Evolutionary conservation across 2,113 vertebrate species (phyloP), one percentile per base, ranked within the genome.

Genomic region (Pristiophorus japonicus): DNA sequence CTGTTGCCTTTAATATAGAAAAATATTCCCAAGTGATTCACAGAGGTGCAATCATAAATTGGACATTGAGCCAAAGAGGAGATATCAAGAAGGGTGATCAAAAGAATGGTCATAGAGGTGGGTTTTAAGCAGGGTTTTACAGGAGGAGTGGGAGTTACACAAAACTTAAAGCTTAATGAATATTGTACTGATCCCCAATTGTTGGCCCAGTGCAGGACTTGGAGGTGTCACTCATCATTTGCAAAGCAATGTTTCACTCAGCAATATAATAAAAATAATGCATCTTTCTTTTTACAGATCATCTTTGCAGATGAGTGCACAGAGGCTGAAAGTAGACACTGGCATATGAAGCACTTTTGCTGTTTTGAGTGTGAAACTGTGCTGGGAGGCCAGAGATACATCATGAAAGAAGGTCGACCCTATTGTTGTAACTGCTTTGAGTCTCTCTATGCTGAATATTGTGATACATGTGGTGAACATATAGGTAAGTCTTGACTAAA

Each of bases 271-370:
- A 2, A 2, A 27, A 51, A 10, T 30, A 45, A 51, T 47, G 63
- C 94, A 12, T 45, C 18, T 11, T 1, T 84, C 18, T 30, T 59
- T n/a, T 95, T 1, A 6, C 97, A 99, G 99, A 99, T 99, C 97
- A 99, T 99, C 96, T 99, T 99, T 96, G 98, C 99, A 0, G 99
- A 99, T 0, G 99, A 99, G 96, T 99, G 99, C 98, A 99, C 99
- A 0, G 99, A 99, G 96, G 99, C 99, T 0, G 99, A 99, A 96
- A 99, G 99, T 2, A 97, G 99, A 3, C 99, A 99, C 97, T 99
- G 99, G 99, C 99, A 99, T 97, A 99, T 99, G 99, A 99, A 99
- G 97, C 99, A 99, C 96, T 99, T 99, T 96, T 99, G 99, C 97
- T 99, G 99, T 97, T 99, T 99, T 0, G 99, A 99, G 97, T 99